Evolutionary conservation across 2,797 vertebrate species (phyloP).

Genomic region (Gymnothorax javanicus): DNA sequence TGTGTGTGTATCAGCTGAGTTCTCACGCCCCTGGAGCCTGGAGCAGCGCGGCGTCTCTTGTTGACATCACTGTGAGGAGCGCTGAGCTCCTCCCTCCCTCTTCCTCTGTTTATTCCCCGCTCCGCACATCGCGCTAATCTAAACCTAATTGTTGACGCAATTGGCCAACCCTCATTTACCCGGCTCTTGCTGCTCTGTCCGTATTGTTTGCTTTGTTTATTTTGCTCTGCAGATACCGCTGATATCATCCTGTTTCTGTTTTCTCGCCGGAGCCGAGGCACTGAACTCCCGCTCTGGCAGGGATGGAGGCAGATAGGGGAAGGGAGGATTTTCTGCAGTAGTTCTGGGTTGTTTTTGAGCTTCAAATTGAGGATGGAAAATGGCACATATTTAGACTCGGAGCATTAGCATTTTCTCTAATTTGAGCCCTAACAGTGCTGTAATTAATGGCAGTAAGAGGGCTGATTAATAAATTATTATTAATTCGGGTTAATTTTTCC

Average conservation of each 20-base stretch:
- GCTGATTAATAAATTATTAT: conserved; percentile 17
- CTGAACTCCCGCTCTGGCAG: not conserved
- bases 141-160: conserved; percentile 4
- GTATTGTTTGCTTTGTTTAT: not conserved
- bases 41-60: not conserved
- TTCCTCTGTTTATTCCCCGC: conserved; percentile 11
- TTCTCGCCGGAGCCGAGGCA: not conserved
- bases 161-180: conserved; percentile 5
- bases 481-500: not conserved
- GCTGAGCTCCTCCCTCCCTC: not conserved
- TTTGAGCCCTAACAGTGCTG: not conserved
- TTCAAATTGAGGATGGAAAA: not conserved
- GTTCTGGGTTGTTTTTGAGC: not conserved
- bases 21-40: not conserved
- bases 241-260: conserved; percentile 1
- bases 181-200: not conserved
- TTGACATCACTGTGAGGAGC: not conserved
- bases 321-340: no score
- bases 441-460: not conserved
- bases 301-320: not conserved
- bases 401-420: not conserved
- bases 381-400: not conserved
- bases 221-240: not conserved
- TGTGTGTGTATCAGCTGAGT: not conserved
- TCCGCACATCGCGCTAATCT: not conserved